phyloP scores from a whole-genome alignment of 2,888 invertebrate species.

The Dioctria rufipes region DNA sequence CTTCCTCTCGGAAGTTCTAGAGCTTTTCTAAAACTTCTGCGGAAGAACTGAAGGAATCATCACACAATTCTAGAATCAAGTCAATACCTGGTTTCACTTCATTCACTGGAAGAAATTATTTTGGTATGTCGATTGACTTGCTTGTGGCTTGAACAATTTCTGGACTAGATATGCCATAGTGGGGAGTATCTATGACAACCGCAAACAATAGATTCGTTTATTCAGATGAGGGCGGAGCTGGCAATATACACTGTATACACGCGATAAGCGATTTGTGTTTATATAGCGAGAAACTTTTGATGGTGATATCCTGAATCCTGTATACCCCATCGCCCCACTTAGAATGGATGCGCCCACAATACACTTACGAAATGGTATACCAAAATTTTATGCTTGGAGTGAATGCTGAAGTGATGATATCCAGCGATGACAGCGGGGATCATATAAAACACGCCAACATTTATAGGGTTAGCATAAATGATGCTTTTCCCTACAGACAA shows the following conservation, averaged over 20 bases:
- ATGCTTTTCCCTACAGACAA: conserved; percentile 35
- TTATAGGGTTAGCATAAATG: conserved; percentile 42
- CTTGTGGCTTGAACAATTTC: background rate
- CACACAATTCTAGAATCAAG: too few species aligned
- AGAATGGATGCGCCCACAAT: conserved; percentile 18
- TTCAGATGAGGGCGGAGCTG: conserved; percentile 62
- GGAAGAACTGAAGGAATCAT: too few species aligned
- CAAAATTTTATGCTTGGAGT: conserved; percentile 30
- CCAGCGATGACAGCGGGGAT: conserved; percentile 8
- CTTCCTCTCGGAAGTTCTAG: too few species aligned
- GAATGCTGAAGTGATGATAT: conserved; percentile 23
- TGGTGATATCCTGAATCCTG: conserved; percentile 46
- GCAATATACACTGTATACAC: conserved; percentile 56
- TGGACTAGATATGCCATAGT: background rate
- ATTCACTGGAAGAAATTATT: too few species aligned
- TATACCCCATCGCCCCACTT: conserved; percentile 15
- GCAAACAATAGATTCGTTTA: conserved; percentile 62
- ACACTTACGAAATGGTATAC: conserved; percentile 5
- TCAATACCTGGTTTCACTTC: too few species aligned
- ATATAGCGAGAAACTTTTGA: conserved; percentile 61
- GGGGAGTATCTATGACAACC: conserved; percentile 62
- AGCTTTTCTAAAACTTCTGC: too few species aligned
- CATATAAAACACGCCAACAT: conserved; percentile 45
- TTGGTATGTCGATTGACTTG: too few species aligned
- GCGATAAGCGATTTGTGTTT: conserved; percentile 63